phyloP scores from a whole-genome alignment of 2,797 vertebrate genomes.

The Podargus strigoides region DNA sequence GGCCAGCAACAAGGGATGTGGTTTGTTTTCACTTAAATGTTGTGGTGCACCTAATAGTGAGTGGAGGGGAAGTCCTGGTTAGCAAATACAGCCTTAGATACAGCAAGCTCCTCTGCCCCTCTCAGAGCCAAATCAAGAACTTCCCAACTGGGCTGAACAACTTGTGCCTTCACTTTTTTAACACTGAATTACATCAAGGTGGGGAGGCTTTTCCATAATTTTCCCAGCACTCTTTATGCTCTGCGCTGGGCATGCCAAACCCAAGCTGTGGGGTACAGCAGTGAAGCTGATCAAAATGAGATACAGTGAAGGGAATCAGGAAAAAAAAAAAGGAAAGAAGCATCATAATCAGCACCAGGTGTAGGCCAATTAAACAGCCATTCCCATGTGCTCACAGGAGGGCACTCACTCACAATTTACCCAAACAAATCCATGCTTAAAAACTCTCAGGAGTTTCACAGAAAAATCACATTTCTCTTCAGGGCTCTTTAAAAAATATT shows the following conservation, averaged over 20 bases:
- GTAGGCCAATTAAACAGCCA: constrained; percentile 35
- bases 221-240: background rate
- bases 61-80: background rate
- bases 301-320: background rate
- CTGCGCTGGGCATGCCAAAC: background rate
- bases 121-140: background rate
- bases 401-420: constrained; percentile 35
- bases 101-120: background rate
- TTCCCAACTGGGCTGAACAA: background rate
- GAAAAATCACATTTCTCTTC: constrained; percentile 22
- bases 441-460: constrained; percentile 36
- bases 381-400: constrained; percentile 21
- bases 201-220: background rate
- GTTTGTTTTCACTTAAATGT: background rate
- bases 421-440: constrained; percentile 49
- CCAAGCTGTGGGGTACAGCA: background rate
- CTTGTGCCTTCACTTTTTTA: background rate
- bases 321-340: background rate
- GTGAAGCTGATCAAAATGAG: background rate
- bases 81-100: background rate
- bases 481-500: constrained; percentile 32
- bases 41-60: background rate
- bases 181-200: background rate
- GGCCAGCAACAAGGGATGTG: background rate
- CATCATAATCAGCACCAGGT: constrained; percentile 34